Evolutionary conservation across 1,140 invertebrate genomes (phyloP).

Genomic region (Wiebesia pumilae): DNA sequence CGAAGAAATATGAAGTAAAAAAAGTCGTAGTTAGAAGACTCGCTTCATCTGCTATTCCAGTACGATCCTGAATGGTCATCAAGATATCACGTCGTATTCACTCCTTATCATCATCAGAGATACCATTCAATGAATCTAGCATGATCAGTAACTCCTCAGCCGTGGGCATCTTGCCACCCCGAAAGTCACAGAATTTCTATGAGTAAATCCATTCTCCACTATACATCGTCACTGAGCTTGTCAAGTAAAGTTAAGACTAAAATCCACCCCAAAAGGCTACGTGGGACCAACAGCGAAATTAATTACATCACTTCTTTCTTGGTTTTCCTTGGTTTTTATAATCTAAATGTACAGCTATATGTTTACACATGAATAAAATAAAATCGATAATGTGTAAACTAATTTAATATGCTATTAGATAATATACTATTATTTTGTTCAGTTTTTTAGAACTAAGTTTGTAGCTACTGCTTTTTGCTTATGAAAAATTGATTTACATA

Average conservation of each 20-base stretch:
- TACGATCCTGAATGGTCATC: not conserved
- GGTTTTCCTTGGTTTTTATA: not conserved
- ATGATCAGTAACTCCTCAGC: conserved; percentile 76
- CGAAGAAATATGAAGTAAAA: conserved; percentile 56
- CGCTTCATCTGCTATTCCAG: not conserved
- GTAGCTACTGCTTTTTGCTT: too few relatives aligned
- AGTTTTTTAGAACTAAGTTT: too few relatives aligned
- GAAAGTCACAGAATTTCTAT: not conserved
- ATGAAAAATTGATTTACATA: too few relatives aligned
- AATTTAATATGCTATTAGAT: too few relatives aligned
- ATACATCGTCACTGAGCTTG: not conserved
- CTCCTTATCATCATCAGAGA: conserved; percentile 76
- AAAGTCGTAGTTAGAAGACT: not conserved
- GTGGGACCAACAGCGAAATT: conserved; percentile 30
- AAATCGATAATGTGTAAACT: too few relatives aligned
- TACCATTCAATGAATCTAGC: conserved; percentile 73
- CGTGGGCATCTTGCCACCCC: conserved; percentile 69
- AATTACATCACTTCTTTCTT: conserved; percentile 53
- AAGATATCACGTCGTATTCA: conserved; percentile 72
- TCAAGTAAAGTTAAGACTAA: not conserved
- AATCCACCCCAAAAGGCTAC: conserved; percentile 28
- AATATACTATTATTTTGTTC: too few relatives aligned
- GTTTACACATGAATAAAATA: not conserved
- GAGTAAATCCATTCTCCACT: not conserved
- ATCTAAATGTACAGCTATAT: not conserved